Evolutionary conservation across 2,888 invertebrate species (phyloP), one percentile per base, ranked within the genome.

Genomic region (Synanthedon myopaeformis): DNA sequence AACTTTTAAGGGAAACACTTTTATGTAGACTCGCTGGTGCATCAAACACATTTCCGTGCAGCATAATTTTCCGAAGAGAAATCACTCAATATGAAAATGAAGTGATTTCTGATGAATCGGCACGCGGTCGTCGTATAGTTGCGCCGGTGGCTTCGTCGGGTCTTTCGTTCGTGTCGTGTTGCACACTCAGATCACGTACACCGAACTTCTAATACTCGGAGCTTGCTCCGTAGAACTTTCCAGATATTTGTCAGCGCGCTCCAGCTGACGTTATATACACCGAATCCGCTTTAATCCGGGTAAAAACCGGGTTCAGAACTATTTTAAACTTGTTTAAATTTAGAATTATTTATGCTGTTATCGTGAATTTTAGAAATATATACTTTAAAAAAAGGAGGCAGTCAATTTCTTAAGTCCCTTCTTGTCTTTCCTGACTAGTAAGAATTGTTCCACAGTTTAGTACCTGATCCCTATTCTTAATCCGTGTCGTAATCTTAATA

Each of bases 71-170:
- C 6, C 35, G 35, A 35, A 35, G 35, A 35, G 69, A 72, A 72
- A 70, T 69, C 67, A 67, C 65, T 70, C 62, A 65, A 65, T 70
- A 73, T 69, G 67, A 69, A 74, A 72, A 72, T 69, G 61, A 61
- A 65, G 63, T 72, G 70, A 70, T 75, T 71, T 67, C 64, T 66
- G 69, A 70, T 67, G 66, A 69, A 64, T 60, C 58, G 60, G 62
- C 59, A 59, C 45, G 45, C 53, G 45, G 42, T 48, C 41, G 52
- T 51, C 13, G 42, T 54, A 42, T 52, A 42, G 52, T 23, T 13
- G 45, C 12, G 48, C 51, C 35, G 35, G 35, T 35, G 51, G 54
- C 53, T 55, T 55, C 55, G 51, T 49, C 35, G 42, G 42, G 49
- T 53, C 57, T 5, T 13, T 14, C 45, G 45, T 13, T 35, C 35